Percentiles rank a stretch among this genome's conserved stretches.
Evolutionary conservation across 64 coral and sea anemone genomes (phyloP).

Genomic region (Orbicella faveolata): DNA sequence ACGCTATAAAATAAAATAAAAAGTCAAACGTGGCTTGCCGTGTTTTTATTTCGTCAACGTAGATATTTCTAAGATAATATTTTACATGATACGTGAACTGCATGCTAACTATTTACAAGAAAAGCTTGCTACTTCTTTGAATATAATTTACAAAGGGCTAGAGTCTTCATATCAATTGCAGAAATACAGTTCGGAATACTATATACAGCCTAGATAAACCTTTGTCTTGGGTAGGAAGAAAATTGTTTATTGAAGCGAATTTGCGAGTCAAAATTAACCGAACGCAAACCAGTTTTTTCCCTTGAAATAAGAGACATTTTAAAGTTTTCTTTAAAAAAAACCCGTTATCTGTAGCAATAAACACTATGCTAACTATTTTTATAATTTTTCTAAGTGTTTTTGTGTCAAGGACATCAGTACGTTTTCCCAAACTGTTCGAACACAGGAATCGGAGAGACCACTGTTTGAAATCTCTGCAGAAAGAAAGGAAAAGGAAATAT

Average conservation of each 20-base stretch:
- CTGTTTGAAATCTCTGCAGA: constrained; percentile 90
- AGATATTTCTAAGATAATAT: background rate
- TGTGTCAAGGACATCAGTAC: constrained; percentile 35
- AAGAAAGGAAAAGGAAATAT: background rate
- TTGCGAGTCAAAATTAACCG: too few relatives aligned
- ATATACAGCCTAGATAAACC: too few relatives aligned
- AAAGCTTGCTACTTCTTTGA: background rate
- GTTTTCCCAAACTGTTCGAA: constrained; percentile 99
- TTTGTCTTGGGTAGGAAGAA: too few relatives aligned
- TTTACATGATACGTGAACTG: background rate
- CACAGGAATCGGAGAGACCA: constrained; percentile 89
- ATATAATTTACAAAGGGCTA: background rate
- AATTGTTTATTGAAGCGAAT: too few relatives aligned
- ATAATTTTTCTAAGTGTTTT: background rate
- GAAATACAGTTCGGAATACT: too few relatives aligned
- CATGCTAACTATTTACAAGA: background rate
- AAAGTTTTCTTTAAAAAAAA: too few relatives aligned
- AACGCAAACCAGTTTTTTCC: too few relatives aligned
- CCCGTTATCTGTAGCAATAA: background rate
- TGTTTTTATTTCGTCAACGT: too few relatives aligned
- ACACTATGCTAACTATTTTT: background rate
- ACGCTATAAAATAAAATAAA: too few relatives aligned
- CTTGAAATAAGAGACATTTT: too few relatives aligned
- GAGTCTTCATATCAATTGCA: background rate
- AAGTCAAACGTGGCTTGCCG: too few relatives aligned